These are phyloP conservation scores for Lasius fuliginosus DNA, from an alignment of 2,888 invertebrate species.

Conservation along the genomic window DNA sequence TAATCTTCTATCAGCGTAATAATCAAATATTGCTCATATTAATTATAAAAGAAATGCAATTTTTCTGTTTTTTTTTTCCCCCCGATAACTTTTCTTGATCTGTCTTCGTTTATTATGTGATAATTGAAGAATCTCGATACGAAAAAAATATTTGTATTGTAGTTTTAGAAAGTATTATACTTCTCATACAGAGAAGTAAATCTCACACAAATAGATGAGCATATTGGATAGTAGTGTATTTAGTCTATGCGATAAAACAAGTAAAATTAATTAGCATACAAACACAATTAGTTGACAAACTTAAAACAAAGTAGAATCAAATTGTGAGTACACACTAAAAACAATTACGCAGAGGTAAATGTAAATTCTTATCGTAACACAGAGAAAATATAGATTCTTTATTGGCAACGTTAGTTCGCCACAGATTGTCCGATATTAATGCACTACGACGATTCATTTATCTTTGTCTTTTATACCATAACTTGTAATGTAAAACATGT, in stretches of 20 bases:
- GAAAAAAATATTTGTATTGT: constrained; percentile 2
- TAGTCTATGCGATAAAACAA: constrained; percentile 14
- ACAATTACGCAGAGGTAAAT: constrained; percentile 11
- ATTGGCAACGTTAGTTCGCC: background rate
- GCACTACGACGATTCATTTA: background rate
- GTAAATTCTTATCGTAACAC: constrained; percentile 20
- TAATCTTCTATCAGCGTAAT: constrained; percentile 11
- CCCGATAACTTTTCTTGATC: background rate
- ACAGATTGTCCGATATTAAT: constrained; percentile 12
- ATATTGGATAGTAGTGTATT: background rate
- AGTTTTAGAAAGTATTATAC: constrained; percentile 1
- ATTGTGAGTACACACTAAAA: constrained; percentile 6
- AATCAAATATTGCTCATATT: constrained; percentile 35
- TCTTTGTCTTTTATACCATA: constrained; percentile 23
- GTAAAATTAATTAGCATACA: background rate
- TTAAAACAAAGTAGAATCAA: constrained; percentile 37
- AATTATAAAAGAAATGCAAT: background rate
- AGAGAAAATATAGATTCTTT: background rate
- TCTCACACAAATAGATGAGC: constrained; percentile 1
- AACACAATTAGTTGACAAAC: background rate
- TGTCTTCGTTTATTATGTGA: constrained; percentile 8
- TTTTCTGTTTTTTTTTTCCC: background rate
- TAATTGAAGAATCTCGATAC: constrained; percentile 14
- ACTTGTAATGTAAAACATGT: constrained; percentile 14
- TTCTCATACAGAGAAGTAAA: background rate